A percentile compares a stretch with the other conserved stretches of the same genome.
phyloP scores from a whole-genome alignment of 2,113 vertebrate genomes.

The Maccullochella peelii region DNA sequence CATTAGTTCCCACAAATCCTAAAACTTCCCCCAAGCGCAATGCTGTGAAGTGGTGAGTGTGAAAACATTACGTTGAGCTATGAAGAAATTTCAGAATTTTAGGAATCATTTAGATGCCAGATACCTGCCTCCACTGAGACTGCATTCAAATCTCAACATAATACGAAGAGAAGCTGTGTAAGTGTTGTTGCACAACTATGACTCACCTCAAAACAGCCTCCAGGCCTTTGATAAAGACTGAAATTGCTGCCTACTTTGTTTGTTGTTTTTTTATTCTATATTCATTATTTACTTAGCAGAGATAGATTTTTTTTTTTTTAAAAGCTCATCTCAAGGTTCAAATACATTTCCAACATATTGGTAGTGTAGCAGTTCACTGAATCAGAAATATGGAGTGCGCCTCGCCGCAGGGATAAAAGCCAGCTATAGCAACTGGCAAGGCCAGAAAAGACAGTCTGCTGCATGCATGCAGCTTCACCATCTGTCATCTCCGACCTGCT shows the following conservation, averaged over 20 bases:
- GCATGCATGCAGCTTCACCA: slow-evolving; percentile 58
- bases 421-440: slow-evolving; percentile 35
- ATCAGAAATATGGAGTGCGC: slow-evolving; percentile 26
- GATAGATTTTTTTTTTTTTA: background rate
- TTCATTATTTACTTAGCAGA: slow-evolving; percentile 3
- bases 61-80: background rate
- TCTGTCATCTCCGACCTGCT: slow-evolving; percentile 58
- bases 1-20: no score
- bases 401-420: slow-evolving; percentile 55
- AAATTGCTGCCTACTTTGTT: background rate
- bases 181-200: background rate
- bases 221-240: background rate
- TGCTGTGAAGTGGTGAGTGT: background rate
- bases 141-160: no score
- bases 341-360: slow-evolving; percentile 35
- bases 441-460: slow-evolving; percentile 51
- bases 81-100: background rate
- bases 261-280: background rate
- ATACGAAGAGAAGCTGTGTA: background rate
- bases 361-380: slow-evolving; percentile 31
- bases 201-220: background rate
- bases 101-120: background rate
- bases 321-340: slow-evolving; percentile 13
- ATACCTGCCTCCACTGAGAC: no score
- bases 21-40: background rate